phyloP scores from a whole-genome alignment of 2,113 vertebrate species.

The Cryptoleucopteryx plumbea region DNA sequence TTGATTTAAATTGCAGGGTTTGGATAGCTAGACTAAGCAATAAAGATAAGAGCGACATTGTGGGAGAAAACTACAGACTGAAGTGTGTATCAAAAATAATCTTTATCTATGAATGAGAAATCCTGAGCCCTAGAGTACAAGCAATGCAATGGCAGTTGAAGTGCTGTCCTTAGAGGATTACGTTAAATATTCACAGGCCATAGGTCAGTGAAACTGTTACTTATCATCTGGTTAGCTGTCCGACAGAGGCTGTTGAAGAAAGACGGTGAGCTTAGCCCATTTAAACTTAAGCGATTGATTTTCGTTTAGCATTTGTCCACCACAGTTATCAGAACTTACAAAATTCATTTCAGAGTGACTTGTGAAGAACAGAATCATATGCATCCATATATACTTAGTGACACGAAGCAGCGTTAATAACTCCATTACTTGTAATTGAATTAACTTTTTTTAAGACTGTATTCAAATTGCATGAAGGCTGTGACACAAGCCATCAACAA shows the following conservation, averaged over 20 bases:
- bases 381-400: neutral
- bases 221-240: neutral
- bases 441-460: neutral
- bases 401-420: neutral
- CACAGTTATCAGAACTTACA: neutral
- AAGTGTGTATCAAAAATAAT: neutral
- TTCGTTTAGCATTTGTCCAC: constrained; percentile 43
- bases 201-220: neutral
- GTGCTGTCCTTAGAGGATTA: neutral
- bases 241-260: neutral
- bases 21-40: neutral
- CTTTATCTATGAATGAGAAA: neutral
- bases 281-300: constrained; percentile 24
- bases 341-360: constrained; percentile 40
- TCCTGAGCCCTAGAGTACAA: neutral
- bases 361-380: neutral
- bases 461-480: constrained; percentile 1
- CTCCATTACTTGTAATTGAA: neutral
- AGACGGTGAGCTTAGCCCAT: neutral
- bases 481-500: neutral
- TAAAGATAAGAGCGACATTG: neutral
- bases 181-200: neutral
- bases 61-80: neutral
- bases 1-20: neutral
- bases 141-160: neutral